Conservation (phyloP, 2,113 vertebrate genomes). For the Dendropsophus ebraccatus region DNA sequence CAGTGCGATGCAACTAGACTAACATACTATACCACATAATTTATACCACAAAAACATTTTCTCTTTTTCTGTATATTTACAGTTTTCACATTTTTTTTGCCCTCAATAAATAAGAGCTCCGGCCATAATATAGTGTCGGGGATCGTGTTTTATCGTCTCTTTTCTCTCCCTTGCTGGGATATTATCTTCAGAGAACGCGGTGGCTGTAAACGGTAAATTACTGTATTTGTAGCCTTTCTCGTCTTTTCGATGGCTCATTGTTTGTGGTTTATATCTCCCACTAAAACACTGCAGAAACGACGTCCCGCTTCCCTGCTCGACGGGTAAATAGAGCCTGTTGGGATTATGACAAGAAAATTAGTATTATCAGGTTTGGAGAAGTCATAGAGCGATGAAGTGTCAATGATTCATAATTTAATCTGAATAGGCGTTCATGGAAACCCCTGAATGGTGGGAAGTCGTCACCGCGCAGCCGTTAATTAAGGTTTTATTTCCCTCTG, state of each 20-base stretch:
- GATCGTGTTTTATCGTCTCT: not conserved
- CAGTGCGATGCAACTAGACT: too few relatives aligned
- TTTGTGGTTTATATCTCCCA: conserved; percentile 2
- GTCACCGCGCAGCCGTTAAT: conserved; percentile 19
- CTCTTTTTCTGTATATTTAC: not conserved
- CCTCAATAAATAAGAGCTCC: not conserved
- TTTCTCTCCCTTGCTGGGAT: not conserved
- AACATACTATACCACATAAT: too few relatives aligned
- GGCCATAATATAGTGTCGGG: too few relatives aligned
- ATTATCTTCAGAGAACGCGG: not conserved
- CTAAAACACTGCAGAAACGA: conserved; percentile 5
- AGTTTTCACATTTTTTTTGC: not conserved
- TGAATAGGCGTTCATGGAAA: not conserved
- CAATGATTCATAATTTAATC: conserved; percentile 48
- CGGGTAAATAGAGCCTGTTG: conserved; percentile 26
- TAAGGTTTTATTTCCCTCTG: conserved; percentile 32
- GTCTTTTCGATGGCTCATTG: not conserved
- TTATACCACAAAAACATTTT: not conserved
- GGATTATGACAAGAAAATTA: conserved; percentile 53
- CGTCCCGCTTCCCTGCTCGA: not conserved
- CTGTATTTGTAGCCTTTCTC: conserved; percentile 4
- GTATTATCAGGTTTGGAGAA: conserved; percentile 15
- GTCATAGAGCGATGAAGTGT: conserved; percentile 27
- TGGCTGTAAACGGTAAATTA: conserved; percentile 36
- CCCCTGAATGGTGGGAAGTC: conserved; percentile 28